Percentiles rank a stretch among this genome's conserved stretches.
These are phyloP conservation scores for Rhabdornis inornatus DNA, from an alignment of 2,113 vertebrate species.

Conservation along the genomic window DNA sequence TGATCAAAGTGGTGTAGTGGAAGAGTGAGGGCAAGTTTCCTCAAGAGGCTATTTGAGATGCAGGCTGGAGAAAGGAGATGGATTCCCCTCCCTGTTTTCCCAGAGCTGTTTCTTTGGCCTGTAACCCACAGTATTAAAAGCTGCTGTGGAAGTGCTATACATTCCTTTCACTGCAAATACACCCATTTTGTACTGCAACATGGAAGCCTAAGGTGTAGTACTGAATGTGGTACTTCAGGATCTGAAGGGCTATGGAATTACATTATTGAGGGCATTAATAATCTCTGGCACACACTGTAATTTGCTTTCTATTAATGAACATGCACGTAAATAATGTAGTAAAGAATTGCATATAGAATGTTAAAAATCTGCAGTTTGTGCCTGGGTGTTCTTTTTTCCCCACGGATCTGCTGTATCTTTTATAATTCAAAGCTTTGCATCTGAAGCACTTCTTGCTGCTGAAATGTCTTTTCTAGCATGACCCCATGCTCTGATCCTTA, in stretches of 20 bases:
- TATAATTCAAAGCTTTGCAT: not conserved
- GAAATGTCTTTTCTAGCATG: not conserved
- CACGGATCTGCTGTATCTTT: not conserved
- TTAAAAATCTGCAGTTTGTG: not conserved
- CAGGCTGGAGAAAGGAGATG: not conserved
- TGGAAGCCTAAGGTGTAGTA: not conserved
- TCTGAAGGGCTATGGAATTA: not conserved
- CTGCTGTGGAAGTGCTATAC: not conserved
- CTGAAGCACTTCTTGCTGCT: not conserved
- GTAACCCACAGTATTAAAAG: not conserved
- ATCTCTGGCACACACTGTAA: not conserved
- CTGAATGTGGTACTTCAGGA: not conserved
- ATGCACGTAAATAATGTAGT: not conserved
- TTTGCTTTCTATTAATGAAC: not conserved
- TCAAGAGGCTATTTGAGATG: not conserved
- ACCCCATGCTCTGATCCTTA: not conserved
- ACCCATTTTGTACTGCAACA: not conserved
- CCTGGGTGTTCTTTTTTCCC: not conserved
- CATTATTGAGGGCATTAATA: not conserved
- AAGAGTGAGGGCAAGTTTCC: not conserved
- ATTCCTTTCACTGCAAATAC: not conserved
- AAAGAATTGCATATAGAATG: not conserved
- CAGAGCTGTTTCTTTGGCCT: not conserved
- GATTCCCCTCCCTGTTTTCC: not conserved
- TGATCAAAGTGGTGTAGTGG: not conserved